These are phyloP conservation scores for Arctocebus calabarensis DNA, from an alignment of 2,797 vertebrate species.

Conservation along the genomic window DNA sequence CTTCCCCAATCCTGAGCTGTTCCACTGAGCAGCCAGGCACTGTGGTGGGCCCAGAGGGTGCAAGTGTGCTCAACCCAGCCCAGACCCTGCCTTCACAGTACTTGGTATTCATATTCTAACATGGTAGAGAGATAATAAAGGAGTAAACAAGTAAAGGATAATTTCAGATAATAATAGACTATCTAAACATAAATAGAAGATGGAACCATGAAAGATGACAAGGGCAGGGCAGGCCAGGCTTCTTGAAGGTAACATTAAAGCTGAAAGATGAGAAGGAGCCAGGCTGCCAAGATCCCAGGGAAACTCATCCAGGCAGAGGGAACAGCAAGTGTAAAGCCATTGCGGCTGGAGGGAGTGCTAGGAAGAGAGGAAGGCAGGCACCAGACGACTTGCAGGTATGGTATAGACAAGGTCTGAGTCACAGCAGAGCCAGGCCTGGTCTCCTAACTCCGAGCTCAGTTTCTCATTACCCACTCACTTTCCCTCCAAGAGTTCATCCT, in stretches of 20 bases:
- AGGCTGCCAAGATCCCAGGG: neutral
- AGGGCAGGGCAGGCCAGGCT: neutral
- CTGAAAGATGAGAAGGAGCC: slow-evolving; percentile 26
- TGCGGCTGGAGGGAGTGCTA: neutral
- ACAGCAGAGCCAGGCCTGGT: neutral
- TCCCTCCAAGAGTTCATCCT: neutral
- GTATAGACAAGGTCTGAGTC: neutral
- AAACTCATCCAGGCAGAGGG: neutral
- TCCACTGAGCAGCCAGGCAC: neutral
- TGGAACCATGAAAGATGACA: neutral
- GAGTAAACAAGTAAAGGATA: neutral
- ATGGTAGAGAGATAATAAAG: neutral
- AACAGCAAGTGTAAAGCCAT: neutral
- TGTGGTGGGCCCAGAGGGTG: neutral
- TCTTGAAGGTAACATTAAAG: neutral
- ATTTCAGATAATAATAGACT: neutral
- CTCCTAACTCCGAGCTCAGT: neutral
- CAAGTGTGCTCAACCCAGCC: neutral
- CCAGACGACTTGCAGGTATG: neutral
- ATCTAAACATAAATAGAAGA: neutral
- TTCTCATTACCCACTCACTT: neutral
- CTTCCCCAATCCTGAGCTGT: neutral
- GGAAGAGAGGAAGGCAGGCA: neutral
- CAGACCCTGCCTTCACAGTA: neutral
- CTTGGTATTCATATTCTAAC: neutral